phyloP scores from a whole-genome alignment of 1,140 invertebrate genomes.

The Oryctes rhinoceros region DNA sequence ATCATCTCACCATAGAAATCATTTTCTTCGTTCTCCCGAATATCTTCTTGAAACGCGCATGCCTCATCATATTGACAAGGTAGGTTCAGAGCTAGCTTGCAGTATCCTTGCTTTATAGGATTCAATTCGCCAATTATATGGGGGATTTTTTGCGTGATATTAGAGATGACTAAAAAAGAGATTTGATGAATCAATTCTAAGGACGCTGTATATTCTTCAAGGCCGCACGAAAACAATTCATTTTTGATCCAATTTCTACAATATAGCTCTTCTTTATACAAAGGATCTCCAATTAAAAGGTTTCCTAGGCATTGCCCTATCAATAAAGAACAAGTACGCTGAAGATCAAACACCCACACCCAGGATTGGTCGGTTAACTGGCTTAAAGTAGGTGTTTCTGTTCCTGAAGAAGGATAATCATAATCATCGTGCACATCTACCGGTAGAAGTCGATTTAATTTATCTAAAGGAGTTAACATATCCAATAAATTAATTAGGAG shows the following conservation, averaged over 20 bases:
- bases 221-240: slow-evolving; percentile 66
- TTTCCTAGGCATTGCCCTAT: slow-evolving; percentile 70
- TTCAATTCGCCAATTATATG: slow-evolving; percentile 22
- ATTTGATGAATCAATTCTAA: slow-evolving; percentile 45
- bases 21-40: slow-evolving; percentile 39
- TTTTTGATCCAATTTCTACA: slow-evolving; percentile 65
- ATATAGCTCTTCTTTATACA: slow-evolving; percentile 61
- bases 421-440: slow-evolving; percentile 54
- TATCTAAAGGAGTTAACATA: slow-evolving; percentile 65
- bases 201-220: slow-evolving; percentile 57
- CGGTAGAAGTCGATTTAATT: slow-evolving; percentile 66
- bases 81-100: slow-evolving; percentile 53
- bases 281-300: slow-evolving; percentile 65
- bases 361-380: slow-evolving; percentile 63
- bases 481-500: slow-evolving; percentile 64
- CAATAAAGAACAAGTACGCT: slow-evolving; percentile 68
- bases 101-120: slow-evolving; percentile 45
- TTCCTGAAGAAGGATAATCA: slow-evolving; percentile 38
- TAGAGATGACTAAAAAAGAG: slow-evolving; percentile 42
- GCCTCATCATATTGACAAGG: slow-evolving; percentile 56
- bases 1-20: slow-evolving; percentile 55
- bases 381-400: slow-evolving; percentile 61
- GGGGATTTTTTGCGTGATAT: slow-evolving; percentile 42
- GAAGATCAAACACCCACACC: slow-evolving; percentile 72
- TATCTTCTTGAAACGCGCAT: slow-evolving; percentile 48